Evolutionary conservation across 2,113 vertebrate genomes (phyloP), one percentile per base, ranked within the genome.

Genomic region (Nyctibius bracteatus): DNA sequence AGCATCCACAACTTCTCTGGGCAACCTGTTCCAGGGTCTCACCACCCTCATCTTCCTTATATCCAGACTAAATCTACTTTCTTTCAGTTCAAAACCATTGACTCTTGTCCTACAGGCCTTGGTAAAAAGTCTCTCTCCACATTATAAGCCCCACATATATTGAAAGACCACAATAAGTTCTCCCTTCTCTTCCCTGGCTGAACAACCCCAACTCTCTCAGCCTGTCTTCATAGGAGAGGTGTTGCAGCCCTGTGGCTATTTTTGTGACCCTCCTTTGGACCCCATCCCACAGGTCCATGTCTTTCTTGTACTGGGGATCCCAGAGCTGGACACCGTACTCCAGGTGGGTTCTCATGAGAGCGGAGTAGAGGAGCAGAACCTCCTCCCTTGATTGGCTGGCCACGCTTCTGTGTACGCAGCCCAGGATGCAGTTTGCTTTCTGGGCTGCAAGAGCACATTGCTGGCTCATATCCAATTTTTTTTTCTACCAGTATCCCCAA

Each of bases 251-350:
- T 28, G 4, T 13, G 8, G 5, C 15, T 6, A 27, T 12, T 8
- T 63, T 13, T 1, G 4, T 25, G 33, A 2, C 27, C n/a, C n/a
- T n/a, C n/a, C n/a, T n/a, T n/a, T n/a, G n/a, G n/a, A n/a, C n/a
- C n/a, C n/a, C n/a, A n/a, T n/a, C n/a, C n/a, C n/a, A n/a, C n/a
- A n/a, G n/a, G n/a, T n/a, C n/a, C n/a, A n/a, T n/a, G n/a, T n/a
- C n/a, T n/a, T n/a, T n/a, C n/a, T n/a, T n/a, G n/a, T n/a, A n/a
- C n/a, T n/a, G n/a, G n/a, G 23, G 8, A 4, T 5, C 8, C 19
- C 82, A 41, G 30, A 66, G 11, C 28, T n/a, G 23, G 9, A n/a
- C 0, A 2, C 39, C 33, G 13, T 1, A 5, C 33, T 46, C 4
- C n/a, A 28, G 39, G 14, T 15, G 37, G 9, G 19, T 12, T 75